phyloP scores from a whole-genome alignment of 2,797 vertebrate genomes.

The Taeniopygia guttata region DNA sequence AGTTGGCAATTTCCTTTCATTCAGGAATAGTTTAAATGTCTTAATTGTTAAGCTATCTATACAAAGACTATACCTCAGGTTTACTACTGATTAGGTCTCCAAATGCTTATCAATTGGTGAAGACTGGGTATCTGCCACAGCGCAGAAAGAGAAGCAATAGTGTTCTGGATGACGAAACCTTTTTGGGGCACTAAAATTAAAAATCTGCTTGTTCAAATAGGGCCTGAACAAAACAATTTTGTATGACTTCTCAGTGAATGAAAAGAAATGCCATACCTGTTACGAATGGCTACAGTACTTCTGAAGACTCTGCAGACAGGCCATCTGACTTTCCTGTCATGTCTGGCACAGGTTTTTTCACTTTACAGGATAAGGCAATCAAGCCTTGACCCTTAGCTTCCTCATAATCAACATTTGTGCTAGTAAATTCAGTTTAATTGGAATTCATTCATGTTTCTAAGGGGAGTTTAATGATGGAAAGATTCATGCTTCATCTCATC shows the following conservation, averaged over 20 bases:
- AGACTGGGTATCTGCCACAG: neutral
- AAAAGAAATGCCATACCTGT: neutral
- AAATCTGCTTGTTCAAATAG: neutral
- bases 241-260: neutral
- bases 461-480: neutral
- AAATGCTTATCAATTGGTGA: neutral
- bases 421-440: neutral
- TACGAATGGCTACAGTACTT: neutral
- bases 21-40: neutral
- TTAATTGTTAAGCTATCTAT: neutral
- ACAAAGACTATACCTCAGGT: neutral
- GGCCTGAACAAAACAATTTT: neutral
- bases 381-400: neutral
- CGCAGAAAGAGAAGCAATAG: neutral
- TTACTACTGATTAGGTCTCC: neutral
- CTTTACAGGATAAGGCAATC: neutral
- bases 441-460: neutral
- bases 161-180: neutral
- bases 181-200: neutral
- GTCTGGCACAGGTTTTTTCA: neutral
- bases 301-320: neutral
- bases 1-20: neutral
- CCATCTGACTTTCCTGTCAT: rapidly evolving
- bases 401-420: neutral
- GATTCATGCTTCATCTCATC: neutral